phyloP scores from a whole-genome alignment of 2,113 vertebrate species.

The Danionella cerebrum region DNA sequence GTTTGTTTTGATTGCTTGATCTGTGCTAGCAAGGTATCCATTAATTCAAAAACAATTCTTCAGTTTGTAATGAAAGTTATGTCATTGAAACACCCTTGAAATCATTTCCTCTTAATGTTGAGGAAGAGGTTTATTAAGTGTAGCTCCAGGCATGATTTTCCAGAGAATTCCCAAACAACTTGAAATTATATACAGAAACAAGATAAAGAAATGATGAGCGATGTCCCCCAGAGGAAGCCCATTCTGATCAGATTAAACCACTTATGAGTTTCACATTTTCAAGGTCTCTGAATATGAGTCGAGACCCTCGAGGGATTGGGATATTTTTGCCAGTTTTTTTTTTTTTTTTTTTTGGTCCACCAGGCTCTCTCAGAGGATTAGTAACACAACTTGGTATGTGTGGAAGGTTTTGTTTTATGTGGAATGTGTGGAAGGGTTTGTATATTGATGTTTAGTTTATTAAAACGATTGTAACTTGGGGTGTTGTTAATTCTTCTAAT shows the following conservation, averaged over 20 bases:
- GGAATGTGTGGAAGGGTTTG: too few relatives aligned
- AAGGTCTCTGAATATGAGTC: not conserved
- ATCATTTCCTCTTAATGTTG: not conserved
- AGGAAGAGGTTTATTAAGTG: constrained; percentile 8
- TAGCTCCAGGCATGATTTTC: not conserved
- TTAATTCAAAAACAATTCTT: too few relatives aligned
- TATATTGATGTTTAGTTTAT: too few relatives aligned
- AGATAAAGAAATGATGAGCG: not conserved
- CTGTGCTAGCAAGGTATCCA: too few relatives aligned
- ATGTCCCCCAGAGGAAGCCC: not conserved
- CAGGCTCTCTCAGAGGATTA: not conserved
- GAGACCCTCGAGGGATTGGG: not conserved
- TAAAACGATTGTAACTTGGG: too few relatives aligned
- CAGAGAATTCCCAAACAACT: not conserved
- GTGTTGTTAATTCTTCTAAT: too few relatives aligned
- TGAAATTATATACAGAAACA: not conserved
- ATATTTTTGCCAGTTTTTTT: not conserved
- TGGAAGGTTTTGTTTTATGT: too few relatives aligned
- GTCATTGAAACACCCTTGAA: not conserved
- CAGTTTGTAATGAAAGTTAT: not conserved
- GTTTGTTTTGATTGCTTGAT: too few relatives aligned
- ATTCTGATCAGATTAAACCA: not conserved
- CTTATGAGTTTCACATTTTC: not conserved
- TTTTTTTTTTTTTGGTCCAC: too few relatives aligned
- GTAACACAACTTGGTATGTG: not conserved